phyloP scores from a whole-genome alignment of 2,888 invertebrate species.

The Acronicta psi region DNA sequence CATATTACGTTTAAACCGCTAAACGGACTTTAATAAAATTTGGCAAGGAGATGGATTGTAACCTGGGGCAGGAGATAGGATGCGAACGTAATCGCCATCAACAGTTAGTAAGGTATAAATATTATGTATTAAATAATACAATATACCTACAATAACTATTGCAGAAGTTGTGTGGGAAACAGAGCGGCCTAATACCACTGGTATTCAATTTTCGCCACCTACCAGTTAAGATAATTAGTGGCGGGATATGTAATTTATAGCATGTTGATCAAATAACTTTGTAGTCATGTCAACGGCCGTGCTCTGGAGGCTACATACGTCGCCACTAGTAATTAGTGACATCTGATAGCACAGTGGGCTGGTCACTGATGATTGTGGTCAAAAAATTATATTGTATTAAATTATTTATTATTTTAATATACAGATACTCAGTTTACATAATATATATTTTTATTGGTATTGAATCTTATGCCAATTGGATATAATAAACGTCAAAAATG shows the following conservation, averaged over 20 bases:
- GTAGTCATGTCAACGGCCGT: conserved; percentile 41
- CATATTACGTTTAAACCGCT: too few species aligned
- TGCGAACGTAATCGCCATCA: too few species aligned
- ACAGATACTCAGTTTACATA: too few species aligned
- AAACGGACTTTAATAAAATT: too few species aligned
- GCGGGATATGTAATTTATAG: conserved; percentile 40
- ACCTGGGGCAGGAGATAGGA: too few species aligned
- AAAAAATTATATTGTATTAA: conserved; percentile 4
- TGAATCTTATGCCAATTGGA: too few species aligned
- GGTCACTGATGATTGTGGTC: not conserved
- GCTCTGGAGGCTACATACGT: conserved; percentile 27
- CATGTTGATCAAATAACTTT: conserved; percentile 51
- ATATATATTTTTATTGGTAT: too few species aligned
- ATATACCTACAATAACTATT: not conserved
- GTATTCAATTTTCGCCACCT: conserved; percentile 29
- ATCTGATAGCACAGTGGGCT: conserved; percentile 35
- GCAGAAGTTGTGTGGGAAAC: not conserved
- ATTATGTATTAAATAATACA: too few species aligned
- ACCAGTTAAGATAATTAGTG: conserved; percentile 43
- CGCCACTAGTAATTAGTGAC: conserved; percentile 42
- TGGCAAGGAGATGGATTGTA: too few species aligned
- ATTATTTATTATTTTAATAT: not conserved
- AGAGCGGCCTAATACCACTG: conserved; percentile 4
- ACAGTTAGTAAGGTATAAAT: too few species aligned
- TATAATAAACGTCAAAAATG: too few species aligned